Conservation (phyloP, 2,113 vertebrate species). For the Dipodomys ordii region DNA sequence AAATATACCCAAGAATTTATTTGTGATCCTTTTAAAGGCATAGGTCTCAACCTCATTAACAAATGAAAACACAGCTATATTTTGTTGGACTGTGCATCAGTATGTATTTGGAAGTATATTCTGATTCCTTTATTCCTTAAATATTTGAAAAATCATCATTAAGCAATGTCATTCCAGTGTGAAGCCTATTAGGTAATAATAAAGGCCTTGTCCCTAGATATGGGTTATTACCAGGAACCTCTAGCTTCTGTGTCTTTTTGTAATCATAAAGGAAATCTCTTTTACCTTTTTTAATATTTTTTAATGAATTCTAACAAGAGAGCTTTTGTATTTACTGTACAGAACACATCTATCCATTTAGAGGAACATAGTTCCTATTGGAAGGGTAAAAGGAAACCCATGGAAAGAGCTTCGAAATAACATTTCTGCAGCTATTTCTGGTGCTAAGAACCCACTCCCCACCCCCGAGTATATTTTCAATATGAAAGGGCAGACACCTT, state of each 20-base stretch:
- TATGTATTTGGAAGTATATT: conserved; percentile 70
- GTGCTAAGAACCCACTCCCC: not conserved
- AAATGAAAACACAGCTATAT: conserved; percentile 65
- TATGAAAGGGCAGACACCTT: conserved; percentile 66
- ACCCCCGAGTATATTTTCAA: conserved; percentile 34
- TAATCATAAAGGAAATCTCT: conserved; percentile 76
- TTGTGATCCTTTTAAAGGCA: conserved; percentile 71
- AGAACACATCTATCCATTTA: conserved; percentile 58
- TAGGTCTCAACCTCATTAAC: conserved; percentile 64
- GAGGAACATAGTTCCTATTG: conserved; percentile 26
- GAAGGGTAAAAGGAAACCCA: conserved; percentile 38
- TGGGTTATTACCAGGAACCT: conserved; percentile 63
- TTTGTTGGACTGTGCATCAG: conserved; percentile 70
- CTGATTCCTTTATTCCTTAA: conserved; percentile 73
- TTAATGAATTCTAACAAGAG: conserved; percentile 71
- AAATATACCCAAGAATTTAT: conserved; percentile 70
- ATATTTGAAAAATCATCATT: conserved; percentile 76
- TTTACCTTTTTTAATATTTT: conserved; percentile 72
- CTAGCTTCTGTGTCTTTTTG: conserved; percentile 68
- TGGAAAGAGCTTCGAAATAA: conserved; percentile 37
- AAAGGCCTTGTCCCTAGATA: conserved; percentile 75
- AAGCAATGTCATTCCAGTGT: conserved; percentile 78
- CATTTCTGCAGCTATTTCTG: conserved; percentile 60
- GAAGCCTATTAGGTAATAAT: conserved; percentile 75
- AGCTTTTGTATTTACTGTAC: conserved; percentile 70